Conservation (phyloP, 2,797 vertebrate species). For the Synaphobranchus kaupii region DNA sequence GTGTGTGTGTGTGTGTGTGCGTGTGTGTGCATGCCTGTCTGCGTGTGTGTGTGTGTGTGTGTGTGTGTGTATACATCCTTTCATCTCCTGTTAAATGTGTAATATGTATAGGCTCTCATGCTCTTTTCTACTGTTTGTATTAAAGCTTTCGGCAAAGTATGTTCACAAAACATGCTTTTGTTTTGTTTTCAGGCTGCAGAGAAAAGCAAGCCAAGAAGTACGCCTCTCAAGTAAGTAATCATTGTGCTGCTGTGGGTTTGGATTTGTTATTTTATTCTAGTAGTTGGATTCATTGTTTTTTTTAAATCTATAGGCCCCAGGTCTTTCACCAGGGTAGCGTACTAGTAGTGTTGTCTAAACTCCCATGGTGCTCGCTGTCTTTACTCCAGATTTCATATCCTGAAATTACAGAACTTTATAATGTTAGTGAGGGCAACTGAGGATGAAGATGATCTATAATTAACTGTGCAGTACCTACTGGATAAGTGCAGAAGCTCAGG, state of each 20-base stretch:
- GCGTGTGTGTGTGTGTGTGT: constrained; percentile 2
- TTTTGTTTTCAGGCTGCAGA: constrained; percentile 77
- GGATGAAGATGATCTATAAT: constrained; percentile 9
- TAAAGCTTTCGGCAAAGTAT: background rate
- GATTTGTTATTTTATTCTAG: background rate
- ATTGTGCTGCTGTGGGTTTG: background rate
- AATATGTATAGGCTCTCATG: background rate
- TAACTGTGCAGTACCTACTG: background rate
- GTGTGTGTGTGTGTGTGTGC: background rate
- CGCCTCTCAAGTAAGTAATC: constrained; percentile 80
- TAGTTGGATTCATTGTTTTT: background rate
- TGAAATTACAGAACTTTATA: background rate
- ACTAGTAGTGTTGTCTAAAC: background rate
- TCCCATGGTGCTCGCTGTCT: background rate
- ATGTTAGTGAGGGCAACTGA: background rate
- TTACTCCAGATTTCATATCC: background rate
- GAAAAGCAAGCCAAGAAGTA: constrained; percentile 81
- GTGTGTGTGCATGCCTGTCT: constrained; percentile 17
- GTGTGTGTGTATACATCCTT: background rate
- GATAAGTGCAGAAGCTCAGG: too few relatives aligned
- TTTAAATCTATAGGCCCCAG: background rate
- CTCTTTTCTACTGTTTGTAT: background rate
- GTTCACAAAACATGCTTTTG: constrained; percentile 24
- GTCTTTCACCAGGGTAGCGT: background rate
- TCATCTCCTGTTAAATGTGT: background rate